These are phyloP conservation scores for Tholera decimalis DNA, from an alignment of 2,888 invertebrate species.

Conservation along the genomic window DNA sequence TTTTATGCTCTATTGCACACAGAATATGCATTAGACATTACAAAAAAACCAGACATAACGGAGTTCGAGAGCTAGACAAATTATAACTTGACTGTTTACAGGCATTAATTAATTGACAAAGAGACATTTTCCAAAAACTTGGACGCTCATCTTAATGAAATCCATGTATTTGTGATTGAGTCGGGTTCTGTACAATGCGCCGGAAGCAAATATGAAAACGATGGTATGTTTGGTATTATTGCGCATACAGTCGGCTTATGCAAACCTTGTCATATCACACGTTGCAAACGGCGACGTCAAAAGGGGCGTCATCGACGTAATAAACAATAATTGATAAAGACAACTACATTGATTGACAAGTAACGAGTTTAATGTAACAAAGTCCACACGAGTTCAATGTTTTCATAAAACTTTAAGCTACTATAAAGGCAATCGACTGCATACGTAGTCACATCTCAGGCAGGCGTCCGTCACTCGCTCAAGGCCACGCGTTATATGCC, in stretches of 20 bases:
- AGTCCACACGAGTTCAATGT: slow-evolving; percentile 8
- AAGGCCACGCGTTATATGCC: no score
- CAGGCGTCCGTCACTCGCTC: no score
- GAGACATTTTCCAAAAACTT: not conserved
- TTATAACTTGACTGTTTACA: not conserved
- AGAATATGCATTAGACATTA: slow-evolving; percentile 19
- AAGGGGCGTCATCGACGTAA: slow-evolving; percentile 22
- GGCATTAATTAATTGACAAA: not conserved
- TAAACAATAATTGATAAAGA: slow-evolving; percentile 27
- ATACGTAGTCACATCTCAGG: not conserved
- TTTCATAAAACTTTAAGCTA: not conserved
- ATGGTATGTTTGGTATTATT: slow-evolving; percentile 23
- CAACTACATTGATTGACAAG: slow-evolving; percentile 14
- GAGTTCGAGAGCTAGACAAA: not conserved
- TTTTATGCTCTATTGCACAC: slow-evolving; percentile 20
- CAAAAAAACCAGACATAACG: not conserved
- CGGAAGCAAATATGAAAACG: slow-evolving; percentile 25
- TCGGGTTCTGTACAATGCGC: not conserved
- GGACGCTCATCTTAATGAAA: no score
- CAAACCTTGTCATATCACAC: slow-evolving; percentile 32
- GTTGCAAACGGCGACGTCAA: slow-evolving; percentile 16
- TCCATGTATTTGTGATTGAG: not conserved
- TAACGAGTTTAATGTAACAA: slow-evolving; percentile 8
- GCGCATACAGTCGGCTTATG: slow-evolving; percentile 3
- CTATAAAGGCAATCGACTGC: not conserved